Base-by-base conservation (phyloP, 30 jellyfish, hydroid and myxozoan genomes). In the Morbakka virulenta region DNA sequence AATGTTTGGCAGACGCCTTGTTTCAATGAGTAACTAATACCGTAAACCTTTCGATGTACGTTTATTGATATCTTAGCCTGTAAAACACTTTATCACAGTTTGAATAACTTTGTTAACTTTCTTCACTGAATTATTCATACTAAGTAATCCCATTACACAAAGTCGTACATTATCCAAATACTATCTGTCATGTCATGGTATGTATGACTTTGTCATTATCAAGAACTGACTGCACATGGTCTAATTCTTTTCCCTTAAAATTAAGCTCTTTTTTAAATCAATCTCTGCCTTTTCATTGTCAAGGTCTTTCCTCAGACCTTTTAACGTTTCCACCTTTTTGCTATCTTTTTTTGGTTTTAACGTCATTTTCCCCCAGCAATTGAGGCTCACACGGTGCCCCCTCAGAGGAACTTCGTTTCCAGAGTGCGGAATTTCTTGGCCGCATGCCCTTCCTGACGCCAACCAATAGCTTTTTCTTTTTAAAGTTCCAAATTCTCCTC, bases 41-140 rank as follows among this genome's bases (percentile, higher is more conserved):
- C 13, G 17, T 11, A 75, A 32, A 13, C 81, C 87, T 20, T n/a
- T 53, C n/a, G 87, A 75, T 28, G 87, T 79, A 13, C 31, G 80
- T 4, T 36, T 52, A 28, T 52, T 66, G 28, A 75, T 75, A 2
- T 75, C 66, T 50, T 75, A 52, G 32, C 33, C 23, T 13, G 83
- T 27, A 6, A 50, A 53, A 2, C 28, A 14, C 22, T 61, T 61
- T 9, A 75, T 2, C 17, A 75, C 87, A 0, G 66, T 32, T 61
- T 35, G 53, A 28, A 75, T 75, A 20, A 75, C 83, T 6, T 57
- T 80, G 36, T 75, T 50, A 3, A 53, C 81, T 23, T 75, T 75
- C 28, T 75, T 57, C 30, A 75, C 28, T 30, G 77, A 34, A 11
- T 52, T 80, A 33, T 75, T 75, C 81, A 75, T 34, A 22, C 35